Evolutionary conservation across 37 sponge, comb jelly and placozoan species (phyloP), one percentile per base, ranked within the genome.

Genomic region (Beroe ovata): DNA sequence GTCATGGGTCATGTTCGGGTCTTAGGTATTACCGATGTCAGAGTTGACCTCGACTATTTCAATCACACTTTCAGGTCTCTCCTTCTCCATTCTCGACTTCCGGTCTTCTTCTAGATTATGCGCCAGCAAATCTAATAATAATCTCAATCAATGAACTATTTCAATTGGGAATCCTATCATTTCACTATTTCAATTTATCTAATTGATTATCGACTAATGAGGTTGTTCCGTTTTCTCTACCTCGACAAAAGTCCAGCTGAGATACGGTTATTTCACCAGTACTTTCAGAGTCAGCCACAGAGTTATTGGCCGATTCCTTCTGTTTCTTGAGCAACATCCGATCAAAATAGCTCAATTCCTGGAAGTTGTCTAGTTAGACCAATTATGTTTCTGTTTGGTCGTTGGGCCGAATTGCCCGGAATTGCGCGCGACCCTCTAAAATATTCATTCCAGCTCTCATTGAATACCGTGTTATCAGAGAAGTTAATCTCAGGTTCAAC

Each of bases 181-280:
- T n/a, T n/a, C n/a, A n/a, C n/a, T n/a, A n/a, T n/a, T n/a, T n/a
- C n/a, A n/a, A n/a, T n/a, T n/a, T n/a, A n/a, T n/a, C n/a, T n/a
- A n/a, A n/a, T n/a, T n/a, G n/a, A n/a, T n/a, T n/a, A n/a, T n/a
- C n/a, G n/a, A n/a, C n/a, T n/a, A n/a, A n/a, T n/a, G n/a, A n/a
- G n/a, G n/a, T n/a, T n/a, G 54, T 16, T 47, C 54, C 54, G 11
- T 47, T 11, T 47, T 6, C 54, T 16, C 34, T 20, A 77, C 84
- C 84, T 42, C 84, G 16, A 77, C 84, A 77, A 40, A 77, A 77
- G 47, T 77, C 84, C 0, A 77, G 84, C n/a, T 77, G 84, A 25
- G 84, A 77, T 0, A 77, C 84, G 23, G 84, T 77, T 39, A 77
- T 77, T 23, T 77, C 84, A 21, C 54, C 54, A 1, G 28, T 21